phyloP scores from a whole-genome alignment of 2,797 vertebrate species.

The Philypnodon macrostomus region DNA sequence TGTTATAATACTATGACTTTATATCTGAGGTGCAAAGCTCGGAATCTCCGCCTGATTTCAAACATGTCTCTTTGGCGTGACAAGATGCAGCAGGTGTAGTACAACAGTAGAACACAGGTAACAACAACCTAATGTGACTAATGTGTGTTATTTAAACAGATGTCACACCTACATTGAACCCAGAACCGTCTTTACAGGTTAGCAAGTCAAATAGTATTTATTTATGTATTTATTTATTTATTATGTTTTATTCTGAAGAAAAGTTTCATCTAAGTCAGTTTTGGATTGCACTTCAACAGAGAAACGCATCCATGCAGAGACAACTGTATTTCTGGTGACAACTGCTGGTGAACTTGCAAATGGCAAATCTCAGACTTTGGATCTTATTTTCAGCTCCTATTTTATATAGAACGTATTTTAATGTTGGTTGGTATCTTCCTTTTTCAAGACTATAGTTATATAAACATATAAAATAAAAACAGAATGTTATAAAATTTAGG shows the following conservation, averaged over 20 bases:
- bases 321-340: neutral
- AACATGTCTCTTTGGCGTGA: slow-evolving; percentile 13
- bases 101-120: slow-evolving; percentile 25
- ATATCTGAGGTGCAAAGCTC: neutral
- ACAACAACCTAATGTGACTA: neutral
- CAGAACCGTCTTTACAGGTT: neutral
- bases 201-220: too few relatives aligned
- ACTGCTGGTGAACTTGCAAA: neutral
- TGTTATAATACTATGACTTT: neutral
- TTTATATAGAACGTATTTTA: too few relatives aligned
- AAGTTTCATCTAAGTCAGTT: too few relatives aligned
- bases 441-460: too few relatives aligned
- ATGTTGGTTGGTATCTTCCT: too few relatives aligned
- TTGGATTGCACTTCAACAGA: too few relatives aligned
- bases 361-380: neutral
- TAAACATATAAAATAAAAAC: too few relatives aligned
- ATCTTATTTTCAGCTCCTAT: neutral
- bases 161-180: neutral
- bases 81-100: slow-evolving; percentile 34
- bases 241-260: too few relatives aligned
- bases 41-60: neutral
- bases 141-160: slow-evolving; percentile 24
- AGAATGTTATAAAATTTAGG: too few relatives aligned
- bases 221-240: too few relatives aligned
- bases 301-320: too few relatives aligned